A percentile compares a stretch with the other conserved stretches of the same genome.
Evolutionary conservation across 2,888 invertebrate species (phyloP).

Genomic region (Drosophila lutescens): DNA sequence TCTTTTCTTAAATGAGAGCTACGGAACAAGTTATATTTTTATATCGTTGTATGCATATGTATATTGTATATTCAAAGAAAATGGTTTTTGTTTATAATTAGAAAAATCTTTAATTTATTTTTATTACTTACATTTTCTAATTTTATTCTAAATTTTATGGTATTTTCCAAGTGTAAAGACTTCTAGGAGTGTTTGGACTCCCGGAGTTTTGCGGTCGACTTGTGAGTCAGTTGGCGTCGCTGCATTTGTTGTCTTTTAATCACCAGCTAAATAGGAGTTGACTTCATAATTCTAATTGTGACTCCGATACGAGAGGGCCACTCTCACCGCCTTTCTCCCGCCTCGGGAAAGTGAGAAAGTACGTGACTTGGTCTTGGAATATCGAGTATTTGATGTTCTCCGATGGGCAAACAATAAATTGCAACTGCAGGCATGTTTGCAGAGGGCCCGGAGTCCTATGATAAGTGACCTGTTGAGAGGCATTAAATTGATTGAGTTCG

Average conservation of each 20-base stretch:
- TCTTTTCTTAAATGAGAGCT: too few relatives aligned
- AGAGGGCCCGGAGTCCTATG: slow-evolving; percentile 18
- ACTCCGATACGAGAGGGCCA: slow-evolving; percentile 27
- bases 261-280: slow-evolving; percentile 65
- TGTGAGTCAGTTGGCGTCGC: slow-evolving; percentile 55
- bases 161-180: slow-evolving; percentile 7
- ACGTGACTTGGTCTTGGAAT: slow-evolving; percentile 38
- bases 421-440: slow-evolving; percentile 69
- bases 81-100: too few relatives aligned
- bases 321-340: slow-evolving; percentile 6
- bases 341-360: slow-evolving; percentile 6
- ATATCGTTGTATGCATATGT: too few relatives aligned
- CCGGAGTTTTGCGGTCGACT: slow-evolving; percentile 54
- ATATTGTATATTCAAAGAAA: too few relatives aligned
- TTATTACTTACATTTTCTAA: too few relatives aligned
- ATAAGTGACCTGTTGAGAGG: slow-evolving; percentile 67
- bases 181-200: slow-evolving; percentile 6
- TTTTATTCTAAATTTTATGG: not conserved
- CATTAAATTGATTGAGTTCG: slow-evolving; percentile 31
- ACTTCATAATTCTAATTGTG: slow-evolving; percentile 53
- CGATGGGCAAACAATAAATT: slow-evolving; percentile 70
- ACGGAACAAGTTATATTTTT: too few relatives aligned
- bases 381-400: slow-evolving; percentile 29
- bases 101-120: too few relatives aligned
- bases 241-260: slow-evolving; percentile 76